Evolutionary conservation across 2,797 vertebrate genomes (phyloP).

Genomic region (Myotis daubentonii): DNA sequence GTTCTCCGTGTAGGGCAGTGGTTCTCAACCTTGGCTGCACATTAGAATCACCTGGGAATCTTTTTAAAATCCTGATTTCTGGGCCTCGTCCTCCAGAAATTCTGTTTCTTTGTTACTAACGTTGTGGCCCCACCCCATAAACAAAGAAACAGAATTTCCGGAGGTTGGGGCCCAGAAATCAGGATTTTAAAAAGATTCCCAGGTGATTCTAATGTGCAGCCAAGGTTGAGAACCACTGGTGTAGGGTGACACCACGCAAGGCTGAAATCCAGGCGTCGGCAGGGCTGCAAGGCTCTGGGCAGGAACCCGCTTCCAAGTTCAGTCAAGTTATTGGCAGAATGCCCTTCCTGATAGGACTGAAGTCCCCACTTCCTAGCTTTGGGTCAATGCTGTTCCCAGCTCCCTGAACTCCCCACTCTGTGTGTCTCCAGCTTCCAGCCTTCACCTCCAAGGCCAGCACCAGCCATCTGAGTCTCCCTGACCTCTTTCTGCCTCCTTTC

Average conservation of each 20-base stretch:
- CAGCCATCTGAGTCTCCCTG: not conserved
- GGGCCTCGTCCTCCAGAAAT: too few relatives aligned
- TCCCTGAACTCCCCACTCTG: fast-evolving
- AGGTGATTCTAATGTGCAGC: too few relatives aligned
- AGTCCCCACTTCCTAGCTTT: not conserved
- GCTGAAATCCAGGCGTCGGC: not conserved
- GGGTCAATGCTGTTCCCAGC: not conserved
- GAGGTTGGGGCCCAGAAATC: too few relatives aligned
- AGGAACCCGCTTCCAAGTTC: not conserved
- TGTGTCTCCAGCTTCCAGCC: not conserved
- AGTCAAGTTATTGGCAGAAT: not conserved
- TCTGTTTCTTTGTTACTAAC: too few relatives aligned
- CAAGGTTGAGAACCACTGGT: too few relatives aligned
- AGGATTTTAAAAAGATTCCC: too few relatives aligned
- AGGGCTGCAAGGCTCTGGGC: not conserved
- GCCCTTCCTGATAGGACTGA: not conserved
- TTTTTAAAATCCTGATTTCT: too few relatives aligned
- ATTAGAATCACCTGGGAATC: too few relatives aligned
- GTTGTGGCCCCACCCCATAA: too few relatives aligned
- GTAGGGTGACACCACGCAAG: not conserved
- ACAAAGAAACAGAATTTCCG: too few relatives aligned
- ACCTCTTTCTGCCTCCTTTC: not conserved
- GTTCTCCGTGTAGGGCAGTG: not conserved
- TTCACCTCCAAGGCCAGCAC: not conserved
- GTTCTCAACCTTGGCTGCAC: too few relatives aligned